A percentile compares a stretch with the other conserved stretches of the same genome.
Evolutionary conservation across 1,140 invertebrate species (phyloP).

Genomic region (Conopomorpha cramerella): DNA sequence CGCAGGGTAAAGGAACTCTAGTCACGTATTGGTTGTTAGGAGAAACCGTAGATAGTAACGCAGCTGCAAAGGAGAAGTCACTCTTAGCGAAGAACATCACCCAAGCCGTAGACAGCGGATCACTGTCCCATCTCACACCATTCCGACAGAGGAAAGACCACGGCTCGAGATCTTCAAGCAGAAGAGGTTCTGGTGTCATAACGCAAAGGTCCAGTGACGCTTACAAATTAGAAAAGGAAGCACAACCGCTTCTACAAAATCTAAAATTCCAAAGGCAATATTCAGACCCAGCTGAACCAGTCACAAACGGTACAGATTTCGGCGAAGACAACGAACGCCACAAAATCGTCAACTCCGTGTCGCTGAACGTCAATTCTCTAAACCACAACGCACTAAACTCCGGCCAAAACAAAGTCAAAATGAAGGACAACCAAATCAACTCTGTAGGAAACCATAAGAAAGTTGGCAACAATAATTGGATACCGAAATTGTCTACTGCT

Average conservation of each 20-base stretch:
- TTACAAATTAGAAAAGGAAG: slow-evolving; percentile 36
- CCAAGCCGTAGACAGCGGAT: slow-evolving; percentile 31
- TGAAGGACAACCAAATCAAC: slow-evolving; percentile 36
- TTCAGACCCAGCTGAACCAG: slow-evolving; percentile 36
- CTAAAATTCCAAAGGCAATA: slow-evolving; percentile 38
- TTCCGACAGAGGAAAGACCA: slow-evolving; percentile 43
- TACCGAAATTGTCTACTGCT: slow-evolving; percentile 40
- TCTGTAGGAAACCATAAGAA: slow-evolving; percentile 39
- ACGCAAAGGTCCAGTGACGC: slow-evolving; percentile 21
- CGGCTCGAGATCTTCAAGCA: slow-evolving; percentile 37
- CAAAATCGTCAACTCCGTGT: slow-evolving; percentile 38
- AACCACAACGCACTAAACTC: slow-evolving; percentile 36
- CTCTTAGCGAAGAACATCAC: slow-evolving; percentile 25
- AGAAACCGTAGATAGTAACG: slow-evolving; percentile 55
- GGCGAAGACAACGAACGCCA: slow-evolving; percentile 32
- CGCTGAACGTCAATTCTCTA: slow-evolving; percentile 36
- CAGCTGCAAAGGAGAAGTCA: slow-evolving; percentile 26
- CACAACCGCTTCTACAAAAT: slow-evolving; percentile 34
- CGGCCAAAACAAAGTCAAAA: slow-evolving; percentile 35
- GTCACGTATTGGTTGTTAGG: slow-evolving; percentile 90
- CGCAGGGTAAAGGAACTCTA: slow-evolving; percentile 87
- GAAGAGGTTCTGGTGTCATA: slow-evolving; percentile 45
- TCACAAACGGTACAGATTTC: slow-evolving; percentile 34
- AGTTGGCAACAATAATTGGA: slow-evolving; percentile 56
- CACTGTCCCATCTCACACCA: slow-evolving; percentile 40